A percentile compares a stretch with the other conserved stretches of the same genome.
Evolutionary conservation across 1,140 invertebrate genomes (phyloP).

Genomic region (Homarus americanus): DNA sequence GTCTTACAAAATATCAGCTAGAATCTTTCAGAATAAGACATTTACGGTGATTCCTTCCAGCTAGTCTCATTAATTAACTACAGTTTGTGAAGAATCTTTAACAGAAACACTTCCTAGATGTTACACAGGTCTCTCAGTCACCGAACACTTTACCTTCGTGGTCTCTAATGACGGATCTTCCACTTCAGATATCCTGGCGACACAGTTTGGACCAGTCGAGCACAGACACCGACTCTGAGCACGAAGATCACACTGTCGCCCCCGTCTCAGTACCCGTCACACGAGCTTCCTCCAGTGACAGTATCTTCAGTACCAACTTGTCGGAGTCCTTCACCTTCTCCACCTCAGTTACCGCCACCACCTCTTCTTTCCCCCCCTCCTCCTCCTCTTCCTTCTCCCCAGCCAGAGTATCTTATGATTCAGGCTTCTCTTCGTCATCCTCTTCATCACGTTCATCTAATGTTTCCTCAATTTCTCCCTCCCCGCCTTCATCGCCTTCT

Average conservation of each 20-base stretch:
- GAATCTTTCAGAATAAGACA: too few relatives aligned
- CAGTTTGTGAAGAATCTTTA: too few relatives aligned
- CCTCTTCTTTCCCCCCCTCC: background rate
- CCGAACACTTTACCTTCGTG: too few relatives aligned
- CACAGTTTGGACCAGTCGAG: conserved; percentile 66
- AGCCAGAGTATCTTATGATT: too few relatives aligned
- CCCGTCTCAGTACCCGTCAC: conserved; percentile 4
- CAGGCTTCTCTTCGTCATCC: too few relatives aligned
- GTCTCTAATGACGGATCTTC: too few relatives aligned
- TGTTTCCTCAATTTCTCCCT: background rate
- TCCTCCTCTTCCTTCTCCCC: conserved; percentile 30
- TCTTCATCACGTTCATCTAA: background rate
- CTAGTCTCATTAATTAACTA: too few relatives aligned
- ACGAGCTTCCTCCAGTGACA: conserved; percentile 29
- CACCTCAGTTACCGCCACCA: background rate
- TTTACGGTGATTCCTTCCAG: too few relatives aligned
- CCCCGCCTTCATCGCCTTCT: background rate
- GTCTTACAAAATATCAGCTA: too few relatives aligned
- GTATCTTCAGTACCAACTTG: background rate
- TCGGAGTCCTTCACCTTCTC: background rate
- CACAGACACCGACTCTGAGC: conserved; percentile 67
- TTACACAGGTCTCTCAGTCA: too few relatives aligned
- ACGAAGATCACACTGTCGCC: conserved; percentile 59
- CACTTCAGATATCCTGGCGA: conserved; percentile 55
- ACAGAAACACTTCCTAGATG: too few relatives aligned